Evolutionary conservation across 23 tunicate species (phyloP).

Genomic region (Clavelina lepadiformis): DNA sequence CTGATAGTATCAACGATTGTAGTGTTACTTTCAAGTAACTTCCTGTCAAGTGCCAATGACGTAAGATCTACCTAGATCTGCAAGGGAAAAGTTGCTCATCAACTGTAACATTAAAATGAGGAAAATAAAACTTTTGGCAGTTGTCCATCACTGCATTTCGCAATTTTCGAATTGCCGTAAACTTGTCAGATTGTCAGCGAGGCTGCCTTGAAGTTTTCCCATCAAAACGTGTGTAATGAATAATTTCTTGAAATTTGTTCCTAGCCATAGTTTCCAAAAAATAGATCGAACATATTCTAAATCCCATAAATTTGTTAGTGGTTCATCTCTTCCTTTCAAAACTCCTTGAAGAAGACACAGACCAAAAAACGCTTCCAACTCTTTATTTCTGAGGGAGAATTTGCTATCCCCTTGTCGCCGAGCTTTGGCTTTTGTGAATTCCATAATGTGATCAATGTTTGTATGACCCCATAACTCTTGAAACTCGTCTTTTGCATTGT

Average conservation of each 20-base stretch:
- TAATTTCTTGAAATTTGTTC: slow-evolving; percentile 7
- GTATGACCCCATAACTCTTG: slow-evolving; percentile 4
- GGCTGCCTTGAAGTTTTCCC: slow-evolving; percentile 7
- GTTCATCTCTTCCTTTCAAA: slow-evolving; percentile 1
- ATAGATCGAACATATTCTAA: slow-evolving; percentile 5
- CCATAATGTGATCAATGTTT: slow-evolving; percentile 12
- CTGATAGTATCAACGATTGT: too few relatives aligned
- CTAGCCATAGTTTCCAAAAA: slow-evolving; percentile 12
- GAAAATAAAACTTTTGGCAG: too few relatives aligned
- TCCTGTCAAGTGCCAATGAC: too few relatives aligned
- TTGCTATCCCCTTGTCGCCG: slow-evolving; percentile 8
- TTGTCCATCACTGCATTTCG: too few relatives aligned
- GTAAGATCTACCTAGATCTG: neutral
- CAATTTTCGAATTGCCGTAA: slow-evolving; percentile 1
- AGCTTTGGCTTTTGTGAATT: slow-evolving; percentile 15
- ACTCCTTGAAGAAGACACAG: too few relatives aligned
- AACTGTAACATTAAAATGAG: slow-evolving; percentile 11
- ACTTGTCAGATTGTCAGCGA: slow-evolving; percentile 8
- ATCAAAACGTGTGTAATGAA: neutral
- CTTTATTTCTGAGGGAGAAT: slow-evolving; percentile 7
- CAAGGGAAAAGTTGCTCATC: slow-evolving; percentile 11
- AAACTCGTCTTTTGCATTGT: slow-evolving; percentile 18
- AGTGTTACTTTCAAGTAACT: too few relatives aligned
- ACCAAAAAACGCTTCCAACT: too few relatives aligned
- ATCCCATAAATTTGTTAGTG: slow-evolving; percentile 2